Conservation (phyloP, 2,113 vertebrate genomes). For the Nyctibius bracteatus region DNA sequence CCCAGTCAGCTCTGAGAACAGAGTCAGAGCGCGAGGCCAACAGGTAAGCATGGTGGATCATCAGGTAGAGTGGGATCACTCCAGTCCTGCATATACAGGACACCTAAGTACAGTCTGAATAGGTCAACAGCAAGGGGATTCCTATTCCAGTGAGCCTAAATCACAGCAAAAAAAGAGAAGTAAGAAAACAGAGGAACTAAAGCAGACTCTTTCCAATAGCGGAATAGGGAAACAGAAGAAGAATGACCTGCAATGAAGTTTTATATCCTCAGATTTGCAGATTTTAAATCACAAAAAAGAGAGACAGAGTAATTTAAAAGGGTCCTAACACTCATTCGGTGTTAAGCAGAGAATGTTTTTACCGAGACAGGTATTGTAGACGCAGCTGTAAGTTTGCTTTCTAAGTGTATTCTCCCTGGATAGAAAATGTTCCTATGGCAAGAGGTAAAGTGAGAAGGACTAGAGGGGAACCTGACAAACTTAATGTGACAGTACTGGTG, state of each 20-base stretch:
- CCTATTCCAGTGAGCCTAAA: neutral
- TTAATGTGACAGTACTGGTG: neutral
- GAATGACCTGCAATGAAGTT: neutral
- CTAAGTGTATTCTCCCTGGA: neutral
- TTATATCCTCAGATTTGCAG: neutral
- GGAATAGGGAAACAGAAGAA: neutral
- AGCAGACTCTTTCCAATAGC: neutral
- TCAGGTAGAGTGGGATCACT: neutral
- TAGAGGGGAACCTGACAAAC: neutral
- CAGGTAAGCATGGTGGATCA: fast-evolving
- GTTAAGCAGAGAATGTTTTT: neutral
- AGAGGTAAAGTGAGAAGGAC: neutral
- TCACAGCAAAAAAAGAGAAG: neutral
- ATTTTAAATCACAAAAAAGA: neutral
- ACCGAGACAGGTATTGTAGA: neutral
- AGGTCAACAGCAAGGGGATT: neutral
- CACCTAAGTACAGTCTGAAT: neutral
- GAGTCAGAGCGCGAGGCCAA: neutral
- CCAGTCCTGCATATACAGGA: neutral
- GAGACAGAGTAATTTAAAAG: neutral
- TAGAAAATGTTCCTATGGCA: neutral
- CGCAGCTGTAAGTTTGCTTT: neutral
- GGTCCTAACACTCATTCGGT: neutral
- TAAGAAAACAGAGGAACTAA: neutral
- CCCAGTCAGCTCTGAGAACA: neutral